phyloP scores from a whole-genome alignment of 1,140 invertebrate genomes.

The Drusus annulatus region DNA sequence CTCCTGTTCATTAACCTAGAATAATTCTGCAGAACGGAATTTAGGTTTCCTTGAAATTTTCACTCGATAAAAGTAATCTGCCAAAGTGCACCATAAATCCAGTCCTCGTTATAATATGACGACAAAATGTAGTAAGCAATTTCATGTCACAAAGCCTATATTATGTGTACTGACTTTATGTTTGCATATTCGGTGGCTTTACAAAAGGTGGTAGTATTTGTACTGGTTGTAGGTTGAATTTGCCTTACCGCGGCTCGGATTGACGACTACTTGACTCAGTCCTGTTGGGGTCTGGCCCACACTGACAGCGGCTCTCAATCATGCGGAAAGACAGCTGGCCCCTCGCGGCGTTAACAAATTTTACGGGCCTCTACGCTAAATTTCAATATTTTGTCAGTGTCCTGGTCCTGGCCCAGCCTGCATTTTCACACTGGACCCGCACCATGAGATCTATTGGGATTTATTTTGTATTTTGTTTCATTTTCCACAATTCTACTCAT shows the following conservation, averaged over 20 bases:
- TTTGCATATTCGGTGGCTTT: too few species aligned
- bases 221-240: neutral
- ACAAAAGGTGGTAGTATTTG: too few species aligned
- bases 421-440: conserved; percentile 17
- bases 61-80: conserved; percentile 44
- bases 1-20: conserved; percentile 8
- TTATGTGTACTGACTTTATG: neutral
- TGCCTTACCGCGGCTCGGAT: neutral
- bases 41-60: neutral
- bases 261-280: neutral
- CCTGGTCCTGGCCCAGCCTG: conserved; percentile 29
- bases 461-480: conserved; percentile 15
- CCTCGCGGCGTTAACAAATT: conserved; percentile 44
- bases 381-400: conserved; percentile 52
- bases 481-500: neutral
- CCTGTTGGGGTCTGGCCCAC: neutral
- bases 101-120: conserved; percentile 16
- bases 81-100: conserved; percentile 49
- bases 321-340: conserved; percentile 48
- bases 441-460: neutral
- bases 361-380: conserved; percentile 44
- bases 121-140: conserved; percentile 13
- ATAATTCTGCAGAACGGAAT: neutral
- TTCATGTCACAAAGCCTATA: neutral
- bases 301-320: conserved; percentile 51